Conservation (phyloP, 2,113 vertebrate species). For the sheep (Ovis aries) region DNA sequence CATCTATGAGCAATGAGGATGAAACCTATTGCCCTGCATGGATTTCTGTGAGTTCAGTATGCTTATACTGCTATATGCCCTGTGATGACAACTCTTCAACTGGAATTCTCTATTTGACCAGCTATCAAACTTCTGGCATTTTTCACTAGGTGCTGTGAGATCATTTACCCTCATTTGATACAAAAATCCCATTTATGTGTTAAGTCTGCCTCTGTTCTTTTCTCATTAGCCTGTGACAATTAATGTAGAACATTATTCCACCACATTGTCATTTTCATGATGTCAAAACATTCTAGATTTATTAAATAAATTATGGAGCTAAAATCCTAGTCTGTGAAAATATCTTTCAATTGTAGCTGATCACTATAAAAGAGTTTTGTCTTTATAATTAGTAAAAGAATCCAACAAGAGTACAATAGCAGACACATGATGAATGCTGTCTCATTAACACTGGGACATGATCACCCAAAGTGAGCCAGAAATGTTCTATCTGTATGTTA, state of each 20-base stretch:
- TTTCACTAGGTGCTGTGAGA: constrained; percentile 49
- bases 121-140: constrained; percentile 21
- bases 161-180: constrained; percentile 52
- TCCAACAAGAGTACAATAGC: constrained; percentile 54
- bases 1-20: background rate
- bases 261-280: constrained; percentile 65
- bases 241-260: constrained; percentile 65
- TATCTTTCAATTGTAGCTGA: constrained; percentile 62
- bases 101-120: constrained; percentile 24
- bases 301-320: constrained; percentile 70
- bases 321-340: constrained; percentile 61
- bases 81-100: background rate
- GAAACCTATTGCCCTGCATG: background rate
- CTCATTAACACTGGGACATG: constrained; percentile 29
- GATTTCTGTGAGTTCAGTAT: background rate
- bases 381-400: constrained; percentile 65
- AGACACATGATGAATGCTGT: background rate
- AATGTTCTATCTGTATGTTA: background rate
- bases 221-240: constrained; percentile 69
- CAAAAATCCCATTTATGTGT: constrained; percentile 33
- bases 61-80: background rate
- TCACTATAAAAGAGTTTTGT: constrained; percentile 62
- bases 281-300: constrained; percentile 71
- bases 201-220: constrained; percentile 61
- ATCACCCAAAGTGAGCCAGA: background rate